Evolutionary conservation across 2,797 vertebrate genomes (phyloP), one percentile per base, ranked within the genome.

Genomic region (Prionace glauca): DNA sequence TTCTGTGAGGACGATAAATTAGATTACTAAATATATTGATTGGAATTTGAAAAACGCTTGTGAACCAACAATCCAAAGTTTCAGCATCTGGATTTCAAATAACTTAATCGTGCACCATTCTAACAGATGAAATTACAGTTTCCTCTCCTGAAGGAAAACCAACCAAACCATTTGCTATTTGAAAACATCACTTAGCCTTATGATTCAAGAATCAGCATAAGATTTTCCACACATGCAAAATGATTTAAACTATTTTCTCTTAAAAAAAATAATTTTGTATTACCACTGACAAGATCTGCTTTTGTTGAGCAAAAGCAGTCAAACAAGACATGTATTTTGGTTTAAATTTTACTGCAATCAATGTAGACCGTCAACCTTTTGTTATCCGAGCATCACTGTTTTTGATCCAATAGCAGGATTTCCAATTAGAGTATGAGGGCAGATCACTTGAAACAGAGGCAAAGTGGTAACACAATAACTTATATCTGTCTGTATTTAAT

Each of bases 41-140:
- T 60, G 71, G 71, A 50, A 32, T 14, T 77, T 95, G 71, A 95
- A 22, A 94, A 94, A 41, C 26, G 65, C 41, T 94, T 45, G 62
- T 26, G 26, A 94, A 77, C 26, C 29, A 74, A 77, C 1, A 77
- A 12, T 18, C 77, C 32, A 29, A 56, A 29, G 29, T 95, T 95
- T 94, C 45, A 50, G 16, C 71, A 60, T 72, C 41, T 95, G 18
- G 26, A 60, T 95, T 95, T 77, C 86, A 95, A 50, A 95, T 14
- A 45, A 16, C 45, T 93, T 41, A 71, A 72, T 92, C 41, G 32
- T 24, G 18, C 69, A 90, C 60, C 4, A 26, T 69, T 72, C 79
- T 32, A 65, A 32, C 41, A 32, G 41, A 45, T 67, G 9, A 77
- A 56, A 72, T 62, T 26, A 86, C 60, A 72, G 67, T 20, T 90